Percentiles rank a stretch among this genome's conserved stretches.
These are phyloP conservation scores for Campylomormyrus tamandua DNA, from an alignment of 2,113 vertebrate genomes.

Conservation along the genomic window DNA sequence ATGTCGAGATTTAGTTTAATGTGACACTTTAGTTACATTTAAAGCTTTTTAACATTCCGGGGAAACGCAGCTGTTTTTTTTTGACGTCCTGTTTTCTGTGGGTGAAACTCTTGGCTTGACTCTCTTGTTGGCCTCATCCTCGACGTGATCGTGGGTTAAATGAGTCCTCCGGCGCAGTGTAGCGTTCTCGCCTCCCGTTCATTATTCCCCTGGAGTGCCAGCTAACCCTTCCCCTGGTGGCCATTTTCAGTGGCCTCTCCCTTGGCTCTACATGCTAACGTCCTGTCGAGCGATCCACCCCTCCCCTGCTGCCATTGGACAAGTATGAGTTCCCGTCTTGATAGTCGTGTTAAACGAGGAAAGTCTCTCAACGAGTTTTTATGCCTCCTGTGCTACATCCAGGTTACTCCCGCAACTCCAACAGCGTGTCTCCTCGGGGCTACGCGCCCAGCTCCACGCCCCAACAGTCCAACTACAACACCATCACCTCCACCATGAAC, in stretches of 20 bases:
- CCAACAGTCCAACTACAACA: conserved; percentile 80
- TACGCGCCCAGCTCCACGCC: conserved; percentile 85
- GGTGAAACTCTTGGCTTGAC: neutral
- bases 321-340: neutral
- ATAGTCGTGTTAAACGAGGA: neutral
- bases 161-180: neutral
- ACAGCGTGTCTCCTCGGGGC: conserved; percentile 75
- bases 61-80: neutral
- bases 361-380: neutral
- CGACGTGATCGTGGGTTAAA: neutral
- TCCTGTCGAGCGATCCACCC: neutral
- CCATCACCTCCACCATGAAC: conserved; percentile 75
- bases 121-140: neutral
- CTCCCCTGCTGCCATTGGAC: neutral
- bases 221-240: neutral
- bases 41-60: neutral
- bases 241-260: neutral
- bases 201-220: neutral
- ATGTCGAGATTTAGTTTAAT: neutral
- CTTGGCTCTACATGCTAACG: neutral
- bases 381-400: conserved; percentile 19
- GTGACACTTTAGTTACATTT: neutral
- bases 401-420: conserved; percentile 85
- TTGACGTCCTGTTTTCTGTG: neutral
- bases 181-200: neutral